Percentiles rank a stretch among this genome's conserved stretches.
Conservation (phyloP, 2,888 invertebrate genomes). For the Brenthis daphne region DNA sequence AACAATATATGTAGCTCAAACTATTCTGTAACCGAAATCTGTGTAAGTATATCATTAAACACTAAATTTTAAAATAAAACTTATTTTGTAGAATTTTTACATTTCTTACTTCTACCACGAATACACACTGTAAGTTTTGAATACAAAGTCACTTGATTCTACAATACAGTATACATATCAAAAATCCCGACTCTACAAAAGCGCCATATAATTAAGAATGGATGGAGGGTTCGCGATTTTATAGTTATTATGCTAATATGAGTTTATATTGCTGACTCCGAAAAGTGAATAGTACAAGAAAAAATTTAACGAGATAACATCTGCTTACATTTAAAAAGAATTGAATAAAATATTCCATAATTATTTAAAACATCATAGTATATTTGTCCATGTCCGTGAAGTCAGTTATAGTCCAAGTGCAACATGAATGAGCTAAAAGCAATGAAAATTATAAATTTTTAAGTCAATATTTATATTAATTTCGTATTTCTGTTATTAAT, state of each 20-base stretch:
- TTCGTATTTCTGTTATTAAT: too few relatives aligned
- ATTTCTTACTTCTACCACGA: background rate
- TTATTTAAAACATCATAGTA: too few relatives aligned
- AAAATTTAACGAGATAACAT: too few relatives aligned
- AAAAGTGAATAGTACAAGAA: background rate
- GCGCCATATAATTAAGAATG: background rate
- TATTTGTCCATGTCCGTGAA: too few relatives aligned
- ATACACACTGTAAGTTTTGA: constrained; percentile 6
- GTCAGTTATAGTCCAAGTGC: too few relatives aligned
- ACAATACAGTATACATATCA: constrained; percentile 26
- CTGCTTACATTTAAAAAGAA: too few relatives aligned
- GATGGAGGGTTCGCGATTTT: constrained; percentile 16
- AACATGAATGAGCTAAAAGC: too few relatives aligned
- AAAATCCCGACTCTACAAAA: constrained; percentile 29
- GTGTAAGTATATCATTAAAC: background rate
- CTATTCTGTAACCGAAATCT: background rate
- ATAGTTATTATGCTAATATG: background rate
- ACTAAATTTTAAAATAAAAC: background rate
- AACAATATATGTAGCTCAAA: background rate
- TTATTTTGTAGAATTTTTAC: background rate
- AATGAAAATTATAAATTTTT: too few relatives aligned
- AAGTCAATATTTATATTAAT: too few relatives aligned
- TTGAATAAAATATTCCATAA: too few relatives aligned
- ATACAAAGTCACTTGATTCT: constrained; percentile 18
- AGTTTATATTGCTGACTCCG: background rate